A percentile compares a stretch with the other conserved stretches of the same genome.
Evolutionary conservation across 2,113 vertebrate genomes (phyloP).

Genomic region (Pangasianodon gigas): DNA sequence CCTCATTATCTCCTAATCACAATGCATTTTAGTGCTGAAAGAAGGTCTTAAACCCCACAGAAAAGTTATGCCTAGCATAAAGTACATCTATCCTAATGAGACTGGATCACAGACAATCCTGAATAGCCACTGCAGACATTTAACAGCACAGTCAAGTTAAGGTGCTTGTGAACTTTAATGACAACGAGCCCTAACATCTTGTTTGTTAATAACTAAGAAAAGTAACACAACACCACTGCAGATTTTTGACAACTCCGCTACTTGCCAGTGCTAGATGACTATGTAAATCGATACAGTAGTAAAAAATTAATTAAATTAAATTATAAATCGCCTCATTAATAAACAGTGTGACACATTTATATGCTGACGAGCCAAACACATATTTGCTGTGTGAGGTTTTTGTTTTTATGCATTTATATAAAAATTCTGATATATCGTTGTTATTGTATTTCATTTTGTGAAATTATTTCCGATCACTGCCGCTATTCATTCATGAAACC

Average conservation of each 20-base stretch:
- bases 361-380: neutral
- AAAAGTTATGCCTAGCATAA: too few species aligned
- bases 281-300: neutral
- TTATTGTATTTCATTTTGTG: neutral
- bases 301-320: neutral
- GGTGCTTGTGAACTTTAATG: neutral
- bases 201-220: conserved; percentile 6
- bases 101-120: neutral
- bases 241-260: neutral
- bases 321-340: neutral
- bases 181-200: neutral
- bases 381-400: neutral
- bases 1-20: neutral
- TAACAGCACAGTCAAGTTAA: neutral
- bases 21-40: neutral
- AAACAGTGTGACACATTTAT: neutral
- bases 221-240: neutral
- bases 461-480: neutral
- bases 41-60: neutral
- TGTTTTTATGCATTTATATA: neutral
- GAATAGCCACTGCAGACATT: neutral
- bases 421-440: neutral
- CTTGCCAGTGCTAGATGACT: neutral
- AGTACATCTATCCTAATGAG: neutral
- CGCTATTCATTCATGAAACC: neutral